Conservation (phyloP, 2,113 vertebrate genomes). For the Trogon melanurus region DNA sequence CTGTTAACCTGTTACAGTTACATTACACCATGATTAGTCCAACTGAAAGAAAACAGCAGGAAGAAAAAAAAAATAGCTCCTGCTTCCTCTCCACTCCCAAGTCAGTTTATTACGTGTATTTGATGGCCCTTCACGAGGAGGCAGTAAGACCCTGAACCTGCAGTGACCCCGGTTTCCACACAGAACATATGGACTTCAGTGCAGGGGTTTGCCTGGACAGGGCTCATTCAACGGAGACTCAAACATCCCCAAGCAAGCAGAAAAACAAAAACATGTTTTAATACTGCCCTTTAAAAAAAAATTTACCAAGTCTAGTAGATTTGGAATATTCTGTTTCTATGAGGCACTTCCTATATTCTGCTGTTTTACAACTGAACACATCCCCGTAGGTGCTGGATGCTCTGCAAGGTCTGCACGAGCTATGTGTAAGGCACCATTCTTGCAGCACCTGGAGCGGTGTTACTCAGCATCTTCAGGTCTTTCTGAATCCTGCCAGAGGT, state of each 20-base stretch:
- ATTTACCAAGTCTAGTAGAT: not conserved
- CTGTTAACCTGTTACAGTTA: constrained; percentile 17
- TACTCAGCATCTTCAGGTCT: not conserved
- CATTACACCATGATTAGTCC: constrained; percentile 6
- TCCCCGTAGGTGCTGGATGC: not conserved
- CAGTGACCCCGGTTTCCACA: constrained; percentile 36
- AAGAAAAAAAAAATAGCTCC: not conserved
- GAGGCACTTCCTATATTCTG: not conserved
- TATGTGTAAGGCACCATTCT: not conserved
- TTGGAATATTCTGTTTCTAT: not conserved
- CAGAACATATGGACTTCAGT: constrained; percentile 23
- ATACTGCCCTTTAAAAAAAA: not conserved
- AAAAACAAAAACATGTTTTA: constrained; percentile 11
- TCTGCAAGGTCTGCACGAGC: not conserved
- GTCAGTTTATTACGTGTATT: constrained; percentile 54
- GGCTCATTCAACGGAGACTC: not conserved
- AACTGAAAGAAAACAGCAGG: constrained; percentile 38
- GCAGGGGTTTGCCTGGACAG: not conserved
- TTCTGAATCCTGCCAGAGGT: not conserved
- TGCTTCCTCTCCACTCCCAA: constrained; percentile 33
- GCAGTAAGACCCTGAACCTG: constrained; percentile 47
- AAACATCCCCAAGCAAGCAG: constrained; percentile 13
- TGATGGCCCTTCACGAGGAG: constrained; percentile 41
- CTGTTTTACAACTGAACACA: not conserved
- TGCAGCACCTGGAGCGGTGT: not conserved